A percentile compares a stretch with the other conserved stretches of the same genome.
These are phyloP conservation scores for Megatriorchis doriae DNA, from an alignment of 2,113 vertebrate genomes.

Conservation along the genomic window DNA sequence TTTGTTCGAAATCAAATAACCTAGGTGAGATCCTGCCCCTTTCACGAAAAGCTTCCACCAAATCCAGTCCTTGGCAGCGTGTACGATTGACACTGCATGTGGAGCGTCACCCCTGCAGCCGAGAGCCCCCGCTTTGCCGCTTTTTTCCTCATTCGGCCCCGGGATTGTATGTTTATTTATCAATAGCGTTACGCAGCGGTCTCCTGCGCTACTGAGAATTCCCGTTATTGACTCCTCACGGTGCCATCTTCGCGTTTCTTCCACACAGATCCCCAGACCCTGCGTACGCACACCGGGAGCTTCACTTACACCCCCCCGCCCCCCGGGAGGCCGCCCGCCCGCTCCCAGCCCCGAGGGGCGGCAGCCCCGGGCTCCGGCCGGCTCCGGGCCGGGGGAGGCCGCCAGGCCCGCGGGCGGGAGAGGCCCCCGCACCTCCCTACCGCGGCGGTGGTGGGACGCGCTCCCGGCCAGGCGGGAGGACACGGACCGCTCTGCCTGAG, in stretches of 20 bases:
- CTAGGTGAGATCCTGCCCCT: background rate
- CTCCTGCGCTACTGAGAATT: background rate
- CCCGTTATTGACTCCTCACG: background rate
- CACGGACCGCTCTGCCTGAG: background rate
- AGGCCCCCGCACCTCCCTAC: background rate
- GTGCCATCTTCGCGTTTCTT: background rate
- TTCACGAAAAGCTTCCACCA: background rate
- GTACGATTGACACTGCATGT: fast-evolving
- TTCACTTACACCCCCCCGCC: fast-evolving
- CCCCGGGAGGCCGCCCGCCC: background rate
- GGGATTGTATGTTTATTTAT: background rate
- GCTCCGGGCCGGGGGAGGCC: background rate
- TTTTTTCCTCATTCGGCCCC: background rate
- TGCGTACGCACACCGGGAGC: background rate
- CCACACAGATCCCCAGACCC: background rate
- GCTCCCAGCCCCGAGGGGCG: background rate
- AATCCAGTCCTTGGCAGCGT: background rate
- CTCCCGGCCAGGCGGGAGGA: background rate
- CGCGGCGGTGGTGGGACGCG: background rate
- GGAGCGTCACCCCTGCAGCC: background rate
- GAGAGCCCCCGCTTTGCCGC: background rate
- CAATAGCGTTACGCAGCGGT: too few relatives aligned
- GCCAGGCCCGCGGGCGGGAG: background rate
- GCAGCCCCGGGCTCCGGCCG: background rate
- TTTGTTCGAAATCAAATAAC: background rate